Conservation (phyloP, 2,888 invertebrate species). For the Glyphotaelius pellucidus region DNA sequence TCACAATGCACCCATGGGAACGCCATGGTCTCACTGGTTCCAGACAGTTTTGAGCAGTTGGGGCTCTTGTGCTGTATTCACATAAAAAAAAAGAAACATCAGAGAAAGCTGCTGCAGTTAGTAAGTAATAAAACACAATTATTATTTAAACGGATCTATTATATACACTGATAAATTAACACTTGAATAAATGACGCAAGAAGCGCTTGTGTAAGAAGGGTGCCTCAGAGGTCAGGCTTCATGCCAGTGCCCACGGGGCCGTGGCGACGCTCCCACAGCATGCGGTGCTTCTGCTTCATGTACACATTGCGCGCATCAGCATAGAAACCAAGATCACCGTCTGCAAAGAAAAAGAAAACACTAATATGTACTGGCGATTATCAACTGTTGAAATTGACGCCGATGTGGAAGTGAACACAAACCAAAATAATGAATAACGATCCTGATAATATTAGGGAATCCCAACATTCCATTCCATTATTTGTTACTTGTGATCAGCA, state of each 20-base stretch:
- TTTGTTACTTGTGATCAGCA: no score
- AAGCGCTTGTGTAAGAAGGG: not conserved
- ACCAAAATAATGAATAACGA: no score
- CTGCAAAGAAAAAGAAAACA: conserved; percentile 72
- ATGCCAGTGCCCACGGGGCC: conserved; percentile 75
- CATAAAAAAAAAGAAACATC: not conserved
- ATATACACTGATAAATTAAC: conserved; percentile 50
- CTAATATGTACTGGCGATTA: not conserved
- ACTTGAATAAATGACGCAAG: conserved; percentile 32
- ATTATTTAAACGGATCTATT: conserved; percentile 48
- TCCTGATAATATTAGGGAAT: no score
- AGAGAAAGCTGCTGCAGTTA: not conserved
- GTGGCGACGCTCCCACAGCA: conserved; percentile 97
- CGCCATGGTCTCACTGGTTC: no score
- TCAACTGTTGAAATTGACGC: no score
- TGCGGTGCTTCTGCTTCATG: conserved; percentile 99
- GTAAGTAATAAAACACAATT: not conserved
- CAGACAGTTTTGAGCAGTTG: no score
- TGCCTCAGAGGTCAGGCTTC: conserved; percentile 46
- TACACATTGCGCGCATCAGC: conserved; percentile 85
- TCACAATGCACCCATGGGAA: no score
- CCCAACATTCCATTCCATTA: not conserved
- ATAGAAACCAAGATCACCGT: conserved; percentile 93
- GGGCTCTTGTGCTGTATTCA: no score
- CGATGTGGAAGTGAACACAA: no score